Evolutionary conservation across 2,113 vertebrate genomes (phyloP), one percentile per base, ranked within the genome.

Genomic region (Muntiacus muntjak): DNA sequence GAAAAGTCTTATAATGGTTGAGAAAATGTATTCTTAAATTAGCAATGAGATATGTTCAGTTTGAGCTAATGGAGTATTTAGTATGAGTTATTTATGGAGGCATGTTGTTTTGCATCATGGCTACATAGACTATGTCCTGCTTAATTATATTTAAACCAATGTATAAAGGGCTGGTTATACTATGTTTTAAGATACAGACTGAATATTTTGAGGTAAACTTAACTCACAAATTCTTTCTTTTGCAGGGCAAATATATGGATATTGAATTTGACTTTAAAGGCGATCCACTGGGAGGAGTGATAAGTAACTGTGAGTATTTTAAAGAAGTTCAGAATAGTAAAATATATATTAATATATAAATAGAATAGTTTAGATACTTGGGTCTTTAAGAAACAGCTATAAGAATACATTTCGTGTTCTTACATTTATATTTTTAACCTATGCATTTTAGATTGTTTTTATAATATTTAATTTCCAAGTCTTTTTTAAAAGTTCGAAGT

Each of bases 221-320:
- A 67, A 91, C 90, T 97, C 71, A 87, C 91, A 60, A 67, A 91
- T 14, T 96, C 6, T 98, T 98, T 84, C 94, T 98, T 98, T 98
- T 47, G 87, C 99, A 99, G 99, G 99, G 99, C n/a, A 99, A 99
- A 98, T 99, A 99, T 97, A 99, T 99, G 99, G 99, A 99, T 98
- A 99, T 99, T 57, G 99, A 99, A 98, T 99, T 99, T 99, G 99
- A 99, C 98, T 99, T 99, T 98, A 99, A 99, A 99, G 99, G 99
- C 36, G 99, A 99, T 97, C 99, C 99, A 1, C 98, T 99, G 92
- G 99, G 99, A 87, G 99, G 99, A 98, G 99, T 99, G 97, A 99
- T 99, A 99, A 99, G 99, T 98, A 99, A 99, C 99, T 99, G 99
- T 99, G 98, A 99, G 99, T 99, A 98, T 98, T 95, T 71, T 43